Percentiles rank a stretch among this genome's conserved stretches.
Conservation (phyloP, 2,888 invertebrate species). For the Hyalella azteca region DNA sequence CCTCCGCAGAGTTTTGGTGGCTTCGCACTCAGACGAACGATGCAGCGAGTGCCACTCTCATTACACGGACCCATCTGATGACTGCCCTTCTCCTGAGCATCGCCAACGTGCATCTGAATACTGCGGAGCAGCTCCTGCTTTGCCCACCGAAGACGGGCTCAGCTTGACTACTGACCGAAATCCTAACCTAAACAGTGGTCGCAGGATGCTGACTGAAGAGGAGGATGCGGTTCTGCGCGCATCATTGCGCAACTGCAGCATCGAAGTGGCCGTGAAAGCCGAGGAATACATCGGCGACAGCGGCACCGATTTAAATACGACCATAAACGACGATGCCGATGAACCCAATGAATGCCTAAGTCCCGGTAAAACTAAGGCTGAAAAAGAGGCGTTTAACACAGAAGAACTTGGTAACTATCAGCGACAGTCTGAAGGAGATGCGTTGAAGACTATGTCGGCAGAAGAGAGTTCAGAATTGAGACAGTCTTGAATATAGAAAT, state of each 20-base stretch:
- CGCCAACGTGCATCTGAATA: neutral
- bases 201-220: neutral
- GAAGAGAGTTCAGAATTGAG: too few species aligned
- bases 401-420: neutral
- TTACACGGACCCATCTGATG: neutral
- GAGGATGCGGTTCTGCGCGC: neutral
- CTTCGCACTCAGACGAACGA: slow-evolving; percentile 1
- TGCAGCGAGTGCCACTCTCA: slow-evolving; percentile 8
- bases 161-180: neutral
- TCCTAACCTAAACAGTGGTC: neutral
- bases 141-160: neutral
- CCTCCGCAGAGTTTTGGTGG: slow-evolving; percentile 50
- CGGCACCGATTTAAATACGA: neutral
- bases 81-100: neutral
- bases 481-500: too few species aligned
- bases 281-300: neutral
- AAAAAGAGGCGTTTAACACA: neutral
- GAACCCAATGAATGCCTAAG: neutral
- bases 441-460: too few species aligned
- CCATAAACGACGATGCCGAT: neutral
- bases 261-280: slow-evolving; percentile 10
- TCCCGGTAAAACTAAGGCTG: neutral
- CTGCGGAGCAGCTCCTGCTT: neutral
- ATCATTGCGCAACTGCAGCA: neutral
- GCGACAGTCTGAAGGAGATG: neutral